Evolutionary conservation across 2,888 invertebrate genomes (phyloP).

Genomic region (Philaethria dido): DNA sequence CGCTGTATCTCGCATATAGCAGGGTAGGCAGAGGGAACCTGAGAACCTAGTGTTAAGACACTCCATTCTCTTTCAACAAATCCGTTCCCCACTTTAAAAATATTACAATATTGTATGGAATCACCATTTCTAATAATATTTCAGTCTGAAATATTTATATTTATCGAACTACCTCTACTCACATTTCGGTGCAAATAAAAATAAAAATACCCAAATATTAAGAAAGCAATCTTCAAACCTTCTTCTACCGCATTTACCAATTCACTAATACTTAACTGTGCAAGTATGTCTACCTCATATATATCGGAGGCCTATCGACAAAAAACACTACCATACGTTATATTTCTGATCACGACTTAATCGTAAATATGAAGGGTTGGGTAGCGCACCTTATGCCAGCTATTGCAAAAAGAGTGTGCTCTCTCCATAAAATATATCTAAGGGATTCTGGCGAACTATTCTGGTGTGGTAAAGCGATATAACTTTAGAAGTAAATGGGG

Average conservation of each 20-base stretch:
- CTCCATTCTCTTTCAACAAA: too few relatives aligned
- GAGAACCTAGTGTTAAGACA: too few relatives aligned
- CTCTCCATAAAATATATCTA: conserved; percentile 82
- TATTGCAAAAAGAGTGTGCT: conserved; percentile 81
- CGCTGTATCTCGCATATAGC: too few relatives aligned
- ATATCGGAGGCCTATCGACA: conserved; percentile 72
- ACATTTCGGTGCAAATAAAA: too few relatives aligned
- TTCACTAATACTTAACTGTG: conserved; percentile 46
- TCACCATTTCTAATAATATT: too few relatives aligned
- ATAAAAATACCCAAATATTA: not conserved
- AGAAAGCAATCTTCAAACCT: conserved; percentile 22
- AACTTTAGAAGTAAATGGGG: not conserved
- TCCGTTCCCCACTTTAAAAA: too few relatives aligned
- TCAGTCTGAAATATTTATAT: too few relatives aligned
- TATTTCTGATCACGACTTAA: conserved; percentile 83
- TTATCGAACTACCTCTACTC: too few relatives aligned
- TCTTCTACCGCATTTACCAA: conserved; percentile 30
- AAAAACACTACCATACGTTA: conserved; percentile 73
- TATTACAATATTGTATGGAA: too few relatives aligned
- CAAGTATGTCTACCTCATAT: conserved; percentile 47
- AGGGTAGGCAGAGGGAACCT: too few relatives aligned
- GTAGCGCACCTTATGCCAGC: conserved; percentile 77
- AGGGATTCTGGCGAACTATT: conserved; percentile 49
- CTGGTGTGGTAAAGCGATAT: conserved; percentile 7
- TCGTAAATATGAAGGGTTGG: conserved; percentile 83